Evolutionary conservation across 2,888 invertebrate species (phyloP).

Genomic region (Aphrophora alni): DNA sequence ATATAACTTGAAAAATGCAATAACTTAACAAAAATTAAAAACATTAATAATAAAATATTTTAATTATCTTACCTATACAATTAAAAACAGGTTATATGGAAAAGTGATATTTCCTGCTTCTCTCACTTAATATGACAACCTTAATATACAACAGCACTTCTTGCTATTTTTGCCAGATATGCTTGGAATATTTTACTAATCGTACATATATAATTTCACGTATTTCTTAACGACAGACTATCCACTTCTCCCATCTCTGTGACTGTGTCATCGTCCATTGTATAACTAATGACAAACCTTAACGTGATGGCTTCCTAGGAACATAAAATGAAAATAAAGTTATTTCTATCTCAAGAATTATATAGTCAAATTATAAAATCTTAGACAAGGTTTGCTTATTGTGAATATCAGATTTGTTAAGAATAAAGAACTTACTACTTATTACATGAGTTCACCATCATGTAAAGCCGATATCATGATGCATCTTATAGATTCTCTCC

Average conservation of each 20-base stretch:
- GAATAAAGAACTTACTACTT: no score
- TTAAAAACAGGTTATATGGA: not conserved
- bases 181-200: not conserved
- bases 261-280: conserved; percentile 75
- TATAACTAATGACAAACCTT: conserved; percentile 79
- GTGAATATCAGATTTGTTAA: no score
- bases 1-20: not conserved
- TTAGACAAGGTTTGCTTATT: no score
- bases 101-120: not conserved
- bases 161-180: not conserved
- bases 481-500: no score
- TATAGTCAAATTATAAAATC: no score
- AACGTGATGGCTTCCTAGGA: conserved; percentile 63
- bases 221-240: not conserved
- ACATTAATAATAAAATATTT: not conserved
- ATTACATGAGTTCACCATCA: no score
- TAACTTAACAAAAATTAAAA: not conserved
- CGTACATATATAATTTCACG: not conserved
- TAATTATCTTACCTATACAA: not conserved
- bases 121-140: not conserved
- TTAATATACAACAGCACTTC: not conserved
- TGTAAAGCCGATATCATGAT: no score
- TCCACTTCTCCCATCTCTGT: conserved; percentile 81
- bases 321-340: conserved; percentile 21
- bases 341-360: no score